Evolutionary conservation across 1,140 invertebrate species (phyloP).

Genomic region (Drosophila malerkotliana): DNA sequence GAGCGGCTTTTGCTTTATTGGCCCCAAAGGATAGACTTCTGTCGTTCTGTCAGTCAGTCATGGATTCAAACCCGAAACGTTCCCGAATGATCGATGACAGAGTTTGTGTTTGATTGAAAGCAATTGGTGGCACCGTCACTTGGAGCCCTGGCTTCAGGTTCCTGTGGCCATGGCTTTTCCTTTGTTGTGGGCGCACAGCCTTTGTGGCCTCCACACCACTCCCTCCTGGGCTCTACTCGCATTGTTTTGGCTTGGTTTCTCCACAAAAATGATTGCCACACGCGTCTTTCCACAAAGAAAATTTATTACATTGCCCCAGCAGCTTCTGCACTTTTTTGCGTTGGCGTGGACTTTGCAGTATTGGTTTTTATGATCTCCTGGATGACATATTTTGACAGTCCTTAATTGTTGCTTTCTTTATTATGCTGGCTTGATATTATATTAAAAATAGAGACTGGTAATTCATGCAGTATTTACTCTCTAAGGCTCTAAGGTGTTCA

Average conservation of each 20-base stretch:
- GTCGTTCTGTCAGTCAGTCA: slow-evolving; percentile 41
- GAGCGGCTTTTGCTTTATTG: slow-evolving; percentile 74
- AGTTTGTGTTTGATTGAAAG: slow-evolving; percentile 82
- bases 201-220: slow-evolving; percentile 8
- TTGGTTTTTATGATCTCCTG: slow-evolving; percentile 42
- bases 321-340: slow-evolving; percentile 30
- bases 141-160: slow-evolving; percentile 33
- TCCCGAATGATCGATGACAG: slow-evolving; percentile 79
- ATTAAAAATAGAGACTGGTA: no score
- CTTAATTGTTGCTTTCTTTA: slow-evolving; percentile 39
- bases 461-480: no score
- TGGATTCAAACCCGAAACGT: slow-evolving; percentile 31
- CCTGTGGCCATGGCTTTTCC: background rate
- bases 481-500: no score
- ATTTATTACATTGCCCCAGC: slow-evolving; percentile 50
- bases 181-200: slow-evolving; percentile 58
- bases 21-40: slow-evolving; percentile 70
- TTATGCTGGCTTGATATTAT: background rate
- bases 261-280: slow-evolving; percentile 66
- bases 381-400: slow-evolving; percentile 36
- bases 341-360: slow-evolving; percentile 37
- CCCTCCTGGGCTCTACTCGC: background rate
- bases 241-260: slow-evolving; percentile 7
- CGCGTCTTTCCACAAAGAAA: slow-evolving; percentile 51
- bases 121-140: slow-evolving; percentile 81